Percentiles rank a stretch among this genome's conserved stretches.
These are phyloP conservation scores for Bursaphelenchus okinawaensis DNA, from an alignment of 2,888 invertebrate species.

Conservation along the genomic window DNA sequence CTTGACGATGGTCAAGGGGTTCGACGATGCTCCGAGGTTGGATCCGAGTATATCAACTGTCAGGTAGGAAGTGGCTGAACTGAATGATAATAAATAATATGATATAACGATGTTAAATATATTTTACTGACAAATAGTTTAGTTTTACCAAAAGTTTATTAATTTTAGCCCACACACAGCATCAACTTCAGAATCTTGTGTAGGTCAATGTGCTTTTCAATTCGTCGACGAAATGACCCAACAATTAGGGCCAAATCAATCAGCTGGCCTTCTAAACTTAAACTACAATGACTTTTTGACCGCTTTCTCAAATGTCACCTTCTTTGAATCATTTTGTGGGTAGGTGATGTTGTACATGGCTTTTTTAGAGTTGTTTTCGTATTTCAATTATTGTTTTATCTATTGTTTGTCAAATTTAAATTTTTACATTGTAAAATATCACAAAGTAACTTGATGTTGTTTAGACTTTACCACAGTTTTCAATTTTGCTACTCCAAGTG, in stretches of 20 bases:
- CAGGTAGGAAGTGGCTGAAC: constrained; percentile 28
- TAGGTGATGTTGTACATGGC: too few species aligned
- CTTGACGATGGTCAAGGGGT: constrained; percentile 1
- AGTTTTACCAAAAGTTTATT: not conserved
- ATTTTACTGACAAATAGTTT: not conserved
- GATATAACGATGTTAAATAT: too few species aligned
- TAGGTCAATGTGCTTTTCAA: constrained; percentile 51
- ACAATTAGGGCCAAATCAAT: constrained; percentile 42
- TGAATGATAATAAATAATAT: too few species aligned
- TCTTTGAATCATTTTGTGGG: constrained; percentile 53
- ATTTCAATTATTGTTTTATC: not conserved
- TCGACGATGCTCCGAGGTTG: constrained; percentile 31
- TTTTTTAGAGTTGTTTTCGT: too few species aligned
- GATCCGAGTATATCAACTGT: constrained; percentile 47
- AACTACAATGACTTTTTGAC: constrained; percentile 53
- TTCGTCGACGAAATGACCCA: constrained; percentile 46
- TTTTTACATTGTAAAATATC: not conserved
- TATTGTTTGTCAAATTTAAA: not conserved
- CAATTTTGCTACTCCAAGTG: constrained; percentile 50
- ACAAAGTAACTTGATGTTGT: constrained; percentile 1
- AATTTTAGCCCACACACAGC: constrained; percentile 35
- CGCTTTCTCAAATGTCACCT: constrained; percentile 49
- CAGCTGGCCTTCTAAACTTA: constrained; percentile 41
- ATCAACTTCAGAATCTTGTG: constrained; percentile 46
- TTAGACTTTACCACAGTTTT: constrained; percentile 50